A percentile compares a stretch with the other conserved stretches of the same genome.
These are phyloP conservation scores for Panthera tigris DNA, from an alignment of 2,113 vertebrate genomes.

Conservation along the genomic window DNA sequence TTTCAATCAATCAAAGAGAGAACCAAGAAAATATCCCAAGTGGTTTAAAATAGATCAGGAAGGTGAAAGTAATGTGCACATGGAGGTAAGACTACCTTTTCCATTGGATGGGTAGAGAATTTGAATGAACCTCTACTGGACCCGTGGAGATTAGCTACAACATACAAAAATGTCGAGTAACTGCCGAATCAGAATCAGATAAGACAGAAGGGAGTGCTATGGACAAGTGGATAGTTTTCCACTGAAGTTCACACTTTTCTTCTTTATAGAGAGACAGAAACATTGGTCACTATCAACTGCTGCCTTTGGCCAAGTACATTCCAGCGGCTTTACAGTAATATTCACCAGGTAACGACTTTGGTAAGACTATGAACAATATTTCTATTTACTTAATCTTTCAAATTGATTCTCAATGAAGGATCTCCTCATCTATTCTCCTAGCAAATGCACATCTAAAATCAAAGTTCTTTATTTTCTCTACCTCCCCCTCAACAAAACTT, in stretches of 20 bases:
- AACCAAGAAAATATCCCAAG: background rate
- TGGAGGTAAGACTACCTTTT: background rate
- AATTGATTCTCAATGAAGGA: background rate
- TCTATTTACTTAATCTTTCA: background rate
- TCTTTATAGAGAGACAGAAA: background rate
- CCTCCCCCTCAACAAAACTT: background rate
- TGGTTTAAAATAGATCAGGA: background rate
- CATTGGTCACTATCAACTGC: background rate
- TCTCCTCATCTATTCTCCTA: background rate
- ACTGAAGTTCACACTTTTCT: background rate
- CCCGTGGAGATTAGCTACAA: background rate
- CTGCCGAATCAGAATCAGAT: background rate
- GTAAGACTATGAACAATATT: background rate
- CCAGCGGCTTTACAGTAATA: background rate
- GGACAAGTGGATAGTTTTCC: background rate
- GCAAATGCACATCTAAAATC: background rate
- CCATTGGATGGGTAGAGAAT: background rate
- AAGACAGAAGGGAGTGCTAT: background rate
- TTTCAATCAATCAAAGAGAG: background rate
- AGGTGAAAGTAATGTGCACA: background rate
- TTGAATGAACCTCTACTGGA: background rate
- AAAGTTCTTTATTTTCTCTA: background rate
- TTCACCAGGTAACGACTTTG: background rate
- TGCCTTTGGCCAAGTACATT: background rate
- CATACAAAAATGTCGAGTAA: background rate